Percentiles rank a stretch among this genome's conserved stretches.
Conservation (phyloP, 2,113 vertebrate genomes). For the Thunnus thynnus region DNA sequence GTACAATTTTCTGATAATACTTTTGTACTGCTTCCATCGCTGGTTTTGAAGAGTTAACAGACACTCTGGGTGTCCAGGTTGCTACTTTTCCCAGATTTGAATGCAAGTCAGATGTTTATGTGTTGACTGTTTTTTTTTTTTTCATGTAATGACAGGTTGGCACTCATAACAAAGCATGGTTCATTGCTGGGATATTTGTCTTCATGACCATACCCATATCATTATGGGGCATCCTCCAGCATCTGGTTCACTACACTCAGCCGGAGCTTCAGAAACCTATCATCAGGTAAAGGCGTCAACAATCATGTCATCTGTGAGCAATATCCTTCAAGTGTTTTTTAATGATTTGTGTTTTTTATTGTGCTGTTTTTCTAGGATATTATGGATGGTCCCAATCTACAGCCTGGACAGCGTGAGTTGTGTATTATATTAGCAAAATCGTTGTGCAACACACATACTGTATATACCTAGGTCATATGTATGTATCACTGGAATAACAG, state of each 20-base stretch:
- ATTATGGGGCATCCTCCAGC: slow-evolving; percentile 97
- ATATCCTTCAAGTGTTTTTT: neutral
- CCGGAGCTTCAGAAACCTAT: slow-evolving; percentile 98
- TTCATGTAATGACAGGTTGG: slow-evolving; percentile 85
- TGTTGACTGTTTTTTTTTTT: slow-evolving; percentile 20
- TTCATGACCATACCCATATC: slow-evolving; percentile 98
- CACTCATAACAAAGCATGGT: slow-evolving; percentile 97
- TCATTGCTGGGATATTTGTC: slow-evolving; percentile 97
- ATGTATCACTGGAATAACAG: neutral
- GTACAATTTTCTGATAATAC: too few relatives aligned
- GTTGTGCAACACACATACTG: neutral
- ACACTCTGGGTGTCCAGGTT: neutral
- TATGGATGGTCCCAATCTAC: slow-evolving; percentile 99
- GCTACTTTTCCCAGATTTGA: neutral
- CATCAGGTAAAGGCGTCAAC: slow-evolving; percentile 88
- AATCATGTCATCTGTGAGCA: neutral
- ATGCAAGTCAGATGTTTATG: neutral
- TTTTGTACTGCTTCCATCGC: too few relatives aligned
- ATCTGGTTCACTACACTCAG: slow-evolving; percentile 97
- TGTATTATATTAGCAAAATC: neutral
- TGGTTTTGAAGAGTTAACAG: too few relatives aligned
- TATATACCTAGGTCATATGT: neutral
- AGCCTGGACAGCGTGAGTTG: slow-evolving; percentile 98
- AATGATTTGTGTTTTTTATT: neutral
- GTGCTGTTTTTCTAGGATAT: slow-evolving; percentile 86